These are phyloP conservation scores for Drosophila albomicans DNA, from an alignment of 1,140 invertebrate species.

Conservation along the genomic window DNA sequence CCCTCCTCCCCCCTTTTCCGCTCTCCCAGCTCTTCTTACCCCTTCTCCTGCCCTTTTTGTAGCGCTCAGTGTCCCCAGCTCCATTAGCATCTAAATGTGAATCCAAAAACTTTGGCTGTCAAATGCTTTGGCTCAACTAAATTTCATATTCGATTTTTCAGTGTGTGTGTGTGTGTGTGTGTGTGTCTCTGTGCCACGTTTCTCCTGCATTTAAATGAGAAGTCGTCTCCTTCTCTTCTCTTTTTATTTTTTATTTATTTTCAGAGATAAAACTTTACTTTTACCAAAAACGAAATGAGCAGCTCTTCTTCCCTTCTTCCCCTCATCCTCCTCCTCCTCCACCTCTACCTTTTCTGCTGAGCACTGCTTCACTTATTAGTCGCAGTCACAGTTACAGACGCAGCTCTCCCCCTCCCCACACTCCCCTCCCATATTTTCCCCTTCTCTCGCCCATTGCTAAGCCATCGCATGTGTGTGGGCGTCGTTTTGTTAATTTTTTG, in stretches of 20 bases:
- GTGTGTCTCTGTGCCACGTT: slow-evolving; percentile 39
- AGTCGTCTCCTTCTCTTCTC: slow-evolving; percentile 33
- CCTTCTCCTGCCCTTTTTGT: too few species aligned
- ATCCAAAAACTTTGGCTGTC: slow-evolving; percentile 72
- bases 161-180: slow-evolving; percentile 5
- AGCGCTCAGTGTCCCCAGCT: slow-evolving; percentile 20
- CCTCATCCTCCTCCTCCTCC: neutral
- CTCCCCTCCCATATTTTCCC: neutral
- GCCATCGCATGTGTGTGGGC: slow-evolving; percentile 29
- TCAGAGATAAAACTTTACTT: slow-evolving; percentile 45
- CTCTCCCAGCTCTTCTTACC: too few species aligned
- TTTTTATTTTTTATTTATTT: slow-evolving; percentile 33
- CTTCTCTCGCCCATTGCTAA: neutral
- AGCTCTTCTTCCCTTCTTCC: neutral
- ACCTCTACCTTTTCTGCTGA: neutral
- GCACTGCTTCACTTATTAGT: neutral
- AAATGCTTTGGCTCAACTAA: slow-evolving; percentile 77
- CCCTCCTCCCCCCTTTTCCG: neutral
- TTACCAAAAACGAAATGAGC: slow-evolving; percentile 32
- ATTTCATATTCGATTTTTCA: slow-evolving; percentile 75
- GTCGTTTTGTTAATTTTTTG: slow-evolving; percentile 29
- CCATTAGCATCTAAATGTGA: slow-evolving; percentile 78
- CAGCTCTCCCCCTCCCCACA: neutral
- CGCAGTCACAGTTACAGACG: neutral
- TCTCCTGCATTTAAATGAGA: slow-evolving; percentile 76